Base-by-base conservation (phyloP, 2,797 vertebrate genomes). In the Heliangelus exortis region DNA sequence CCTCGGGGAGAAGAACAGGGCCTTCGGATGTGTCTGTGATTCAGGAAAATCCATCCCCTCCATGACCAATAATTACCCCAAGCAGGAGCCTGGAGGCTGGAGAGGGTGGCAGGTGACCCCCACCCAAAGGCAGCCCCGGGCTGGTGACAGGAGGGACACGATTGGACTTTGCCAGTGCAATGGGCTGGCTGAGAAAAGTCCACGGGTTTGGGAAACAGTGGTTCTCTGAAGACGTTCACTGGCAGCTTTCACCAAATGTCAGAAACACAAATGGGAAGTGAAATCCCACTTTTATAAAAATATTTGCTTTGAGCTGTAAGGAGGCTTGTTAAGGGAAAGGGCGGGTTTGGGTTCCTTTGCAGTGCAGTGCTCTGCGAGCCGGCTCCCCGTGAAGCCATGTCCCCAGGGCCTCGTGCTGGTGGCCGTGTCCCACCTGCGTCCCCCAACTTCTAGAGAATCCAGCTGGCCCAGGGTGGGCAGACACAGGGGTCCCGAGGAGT, bases 191-290 rank as follows among this genome's bases (percentile, higher is more conserved):
- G 71, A 41, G 77, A 82, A 87, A 92, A 53, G 33, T 21, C 67
- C 28, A 0, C 25, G 2, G 31, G 2, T n/a, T 58, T 58, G 78
- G 84, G 89, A 90, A 95, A 23, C 22, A 5, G 20, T 1, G 59
- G 10, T 94, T 62, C 59, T 79, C 89, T 50, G 81, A 59, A 45
- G 50, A 33, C 0, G 31, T 68, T 66, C 69, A 4, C 69, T 48
- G 67, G 51, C 86, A 43, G 71, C 34, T 75, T 54, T 43, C 78
- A 53, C 33, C 61, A 36, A 59, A 93, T 1, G 25, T 61, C 90
- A 90, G 73, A 84, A 88, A 91, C 39, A 80, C 53, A 91, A 93
- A 94, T 53, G 92, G 89, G 92, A 96, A 94, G 92, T 95, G 93
- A 96, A 95, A 96, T 94, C 75, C 53, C 57, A 5, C 57, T 89